Evolutionary conservation across 2,113 vertebrate genomes (phyloP).

Genomic region (human (Homo sapiens)): DNA sequence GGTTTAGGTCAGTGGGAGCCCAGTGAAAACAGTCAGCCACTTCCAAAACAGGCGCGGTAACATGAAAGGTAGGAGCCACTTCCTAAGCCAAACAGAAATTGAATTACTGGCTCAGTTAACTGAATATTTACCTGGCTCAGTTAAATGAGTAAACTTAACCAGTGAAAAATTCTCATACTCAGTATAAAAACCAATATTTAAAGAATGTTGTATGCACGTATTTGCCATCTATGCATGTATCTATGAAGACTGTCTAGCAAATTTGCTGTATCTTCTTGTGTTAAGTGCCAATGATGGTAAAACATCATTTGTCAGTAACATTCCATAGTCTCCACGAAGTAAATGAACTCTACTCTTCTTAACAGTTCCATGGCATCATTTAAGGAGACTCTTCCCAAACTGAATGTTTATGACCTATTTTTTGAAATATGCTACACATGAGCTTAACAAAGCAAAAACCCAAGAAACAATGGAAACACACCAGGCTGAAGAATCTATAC

Average conservation of each 20-base stretch:
- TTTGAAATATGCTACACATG: not conserved
- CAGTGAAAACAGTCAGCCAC: too few species aligned
- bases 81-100: too few species aligned
- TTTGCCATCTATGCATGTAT: not conserved
- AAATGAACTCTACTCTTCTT: not conserved
- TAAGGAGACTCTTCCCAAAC: constrained; percentile 5
- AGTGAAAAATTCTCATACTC: constrained; percentile 17
- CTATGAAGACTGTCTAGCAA: not conserved
- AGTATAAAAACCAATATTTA: constrained; percentile 42
- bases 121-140: too few species aligned
- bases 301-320: not conserved
- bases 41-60: too few species aligned
- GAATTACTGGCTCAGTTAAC: too few species aligned
- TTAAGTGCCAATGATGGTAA: not conserved
- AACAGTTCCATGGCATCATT: not conserved
- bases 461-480: not conserved
- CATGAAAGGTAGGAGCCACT: too few species aligned
- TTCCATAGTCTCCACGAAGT: not conserved
- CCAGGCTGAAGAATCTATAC: not conserved
- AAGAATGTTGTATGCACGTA: not conserved
- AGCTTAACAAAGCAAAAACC: not conserved
- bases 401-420: not conserved
- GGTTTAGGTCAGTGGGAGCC: too few species aligned
- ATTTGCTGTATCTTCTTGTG: not conserved
- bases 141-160: too few species aligned